phyloP scores from a whole-genome alignment of 2,797 vertebrate genomes.

The Danio albolineatus region DNA sequence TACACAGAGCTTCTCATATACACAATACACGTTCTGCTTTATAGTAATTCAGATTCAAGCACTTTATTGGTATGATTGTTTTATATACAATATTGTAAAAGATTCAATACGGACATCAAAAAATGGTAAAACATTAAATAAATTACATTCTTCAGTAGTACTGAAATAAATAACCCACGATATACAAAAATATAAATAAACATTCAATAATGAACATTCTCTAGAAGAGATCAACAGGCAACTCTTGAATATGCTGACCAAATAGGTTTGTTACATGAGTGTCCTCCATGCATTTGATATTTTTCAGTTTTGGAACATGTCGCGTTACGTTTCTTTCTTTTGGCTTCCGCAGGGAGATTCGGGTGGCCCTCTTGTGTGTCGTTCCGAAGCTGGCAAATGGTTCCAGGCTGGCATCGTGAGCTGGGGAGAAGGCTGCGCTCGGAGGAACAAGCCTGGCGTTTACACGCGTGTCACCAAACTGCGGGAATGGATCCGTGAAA shows the following conservation, averaged over 20 bases:
- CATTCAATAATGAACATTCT: constrained; percentile 25
- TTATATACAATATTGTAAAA: constrained; percentile 31
- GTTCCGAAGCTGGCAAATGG: constrained; percentile 81
- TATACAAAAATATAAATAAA: constrained; percentile 15
- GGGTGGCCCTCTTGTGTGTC: constrained; percentile 81
- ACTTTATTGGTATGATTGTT: constrained; percentile 32
- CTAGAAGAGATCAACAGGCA: constrained; percentile 22
- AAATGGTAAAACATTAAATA: neutral
- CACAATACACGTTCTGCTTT: neutral
- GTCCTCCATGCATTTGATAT: constrained; percentile 26
- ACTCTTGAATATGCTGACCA: constrained; percentile 16
- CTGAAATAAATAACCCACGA: constrained; percentile 14
- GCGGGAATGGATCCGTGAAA: constrained; percentile 74
- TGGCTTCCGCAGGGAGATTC: constrained; percentile 79
- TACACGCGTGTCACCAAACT: constrained; percentile 79
- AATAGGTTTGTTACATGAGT: neutral
- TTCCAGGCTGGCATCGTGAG: constrained; percentile 85
- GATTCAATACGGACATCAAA: neutral
- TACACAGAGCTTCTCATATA: neutral
- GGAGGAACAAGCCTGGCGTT: constrained; percentile 81
- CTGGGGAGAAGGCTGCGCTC: constrained; percentile 84
- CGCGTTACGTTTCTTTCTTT: neutral
- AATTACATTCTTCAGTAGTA: neutral
- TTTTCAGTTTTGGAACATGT: constrained; percentile 2
- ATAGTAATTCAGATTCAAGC: constrained; percentile 8